Conservation (phyloP, 30 jellyfish, hydroid and myxozoan species). For the Sanderia malayensis region DNA sequence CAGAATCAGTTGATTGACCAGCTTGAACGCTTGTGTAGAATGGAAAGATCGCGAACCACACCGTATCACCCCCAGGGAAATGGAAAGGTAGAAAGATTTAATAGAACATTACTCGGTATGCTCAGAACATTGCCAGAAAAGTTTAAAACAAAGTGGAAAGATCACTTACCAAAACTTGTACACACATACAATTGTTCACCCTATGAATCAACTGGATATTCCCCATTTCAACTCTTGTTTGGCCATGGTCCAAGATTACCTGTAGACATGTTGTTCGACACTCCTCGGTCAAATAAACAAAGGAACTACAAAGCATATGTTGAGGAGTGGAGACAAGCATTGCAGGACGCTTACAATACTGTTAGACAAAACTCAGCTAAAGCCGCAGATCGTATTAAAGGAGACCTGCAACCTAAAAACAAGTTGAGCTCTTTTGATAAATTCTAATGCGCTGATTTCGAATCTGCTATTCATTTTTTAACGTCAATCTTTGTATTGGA, state of each 20-base stretch:
- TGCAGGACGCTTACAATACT: slow-evolving; percentile 16
- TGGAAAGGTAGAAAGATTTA: slow-evolving; percentile 13
- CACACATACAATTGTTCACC: slow-evolving; percentile 19
- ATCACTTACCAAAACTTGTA: slow-evolving; percentile 4
- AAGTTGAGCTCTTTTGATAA: too few species aligned
- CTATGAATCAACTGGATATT: slow-evolving; percentile 36
- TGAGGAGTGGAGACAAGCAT: slow-evolving; percentile 10
- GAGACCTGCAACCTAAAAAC: too few species aligned
- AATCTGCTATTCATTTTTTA: too few species aligned
- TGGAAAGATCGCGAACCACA: slow-evolving; percentile 12
- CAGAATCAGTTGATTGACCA: slow-evolving; percentile 4
- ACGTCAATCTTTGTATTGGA: too few species aligned
- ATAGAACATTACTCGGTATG: slow-evolving; percentile 13
- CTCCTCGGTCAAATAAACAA: neutral
- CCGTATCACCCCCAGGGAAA: slow-evolving; percentile 36
- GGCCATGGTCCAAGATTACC: slow-evolving; percentile 36
- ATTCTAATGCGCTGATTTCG: too few species aligned
- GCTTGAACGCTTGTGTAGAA: slow-evolving; percentile 14
- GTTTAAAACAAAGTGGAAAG: slow-evolving; percentile 18
- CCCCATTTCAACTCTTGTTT: slow-evolving; percentile 28
- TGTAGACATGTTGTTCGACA: slow-evolving; percentile 18
- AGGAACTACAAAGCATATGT: slow-evolving; percentile 6
- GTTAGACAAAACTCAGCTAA: slow-evolving; percentile 1
- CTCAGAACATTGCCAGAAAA: slow-evolving; percentile 20
- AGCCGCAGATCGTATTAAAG: slow-evolving; percentile 22